These are phyloP conservation scores for Mantis religiosa DNA, from an alignment of 2,888 invertebrate species.

Conservation along the genomic window DNA sequence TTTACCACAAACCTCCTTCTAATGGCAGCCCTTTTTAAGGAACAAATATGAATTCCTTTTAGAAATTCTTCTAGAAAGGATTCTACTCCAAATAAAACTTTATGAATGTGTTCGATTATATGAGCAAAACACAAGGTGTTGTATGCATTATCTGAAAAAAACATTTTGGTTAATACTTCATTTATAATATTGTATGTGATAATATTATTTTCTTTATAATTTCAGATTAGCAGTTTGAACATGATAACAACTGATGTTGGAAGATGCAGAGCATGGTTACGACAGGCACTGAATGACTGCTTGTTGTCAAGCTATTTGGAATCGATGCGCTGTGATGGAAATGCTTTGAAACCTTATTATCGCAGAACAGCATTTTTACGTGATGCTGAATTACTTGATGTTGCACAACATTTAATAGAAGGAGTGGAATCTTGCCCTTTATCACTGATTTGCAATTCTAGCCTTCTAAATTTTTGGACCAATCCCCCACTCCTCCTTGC, in stretches of 20 bases:
- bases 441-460: conserved; percentile 76
- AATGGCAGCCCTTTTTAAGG: too few relatives aligned
- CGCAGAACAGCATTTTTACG: conserved; percentile 75
- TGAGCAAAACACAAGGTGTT: too few relatives aligned
- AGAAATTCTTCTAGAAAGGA: too few relatives aligned
- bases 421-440: conserved; percentile 65
- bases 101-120: too few relatives aligned
- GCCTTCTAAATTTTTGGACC: conserved; percentile 85
- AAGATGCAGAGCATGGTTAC: conserved; percentile 86
- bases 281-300: conserved; percentile 83
- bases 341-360: conserved; percentile 78
- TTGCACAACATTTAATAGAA: conserved; percentile 69
- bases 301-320: conserved; percentile 81
- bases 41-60: too few relatives aligned
- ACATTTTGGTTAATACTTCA: too few relatives aligned
- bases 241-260: conserved; percentile 88
- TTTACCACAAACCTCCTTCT: too few relatives aligned
- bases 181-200: too few relatives aligned
- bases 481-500: conserved; percentile 76
- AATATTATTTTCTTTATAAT: conserved; percentile 7
- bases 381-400: conserved; percentile 75
- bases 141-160: too few relatives aligned
- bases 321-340: conserved; percentile 72
- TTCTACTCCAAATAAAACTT: too few relatives aligned
- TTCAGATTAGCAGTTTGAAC: conserved; percentile 63